A percentile compares a stretch with the other conserved stretches of the same genome.
phyloP scores from a whole-genome alignment of 2,888 invertebrate genomes.

The Lymantria monacha region DNA sequence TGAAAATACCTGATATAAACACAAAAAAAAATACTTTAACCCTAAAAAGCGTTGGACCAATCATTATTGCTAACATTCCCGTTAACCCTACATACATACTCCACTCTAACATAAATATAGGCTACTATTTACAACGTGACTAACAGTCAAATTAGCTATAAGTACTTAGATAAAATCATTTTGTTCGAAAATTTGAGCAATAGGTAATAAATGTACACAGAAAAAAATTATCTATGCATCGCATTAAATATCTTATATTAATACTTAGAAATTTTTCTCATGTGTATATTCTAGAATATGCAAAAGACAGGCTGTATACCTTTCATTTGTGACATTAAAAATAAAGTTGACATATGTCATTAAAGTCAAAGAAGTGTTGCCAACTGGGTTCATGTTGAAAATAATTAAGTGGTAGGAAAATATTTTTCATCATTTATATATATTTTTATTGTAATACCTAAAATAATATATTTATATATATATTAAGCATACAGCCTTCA shows the following conservation, averaged over 20 bases:
- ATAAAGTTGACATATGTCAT: not conserved
- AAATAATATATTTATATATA: slow-evolving; percentile 1
- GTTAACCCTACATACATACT: slow-evolving; percentile 61
- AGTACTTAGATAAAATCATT: slow-evolving; percentile 38
- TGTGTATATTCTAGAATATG: slow-evolving; percentile 11
- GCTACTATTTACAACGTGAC: slow-evolving; percentile 76
- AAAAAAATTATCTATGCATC: slow-evolving; percentile 10
- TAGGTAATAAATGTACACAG: slow-evolving; percentile 6
- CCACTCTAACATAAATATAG: slow-evolving; percentile 62
- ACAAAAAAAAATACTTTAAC: slow-evolving; percentile 26
- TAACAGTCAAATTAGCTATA: slow-evolving; percentile 71
- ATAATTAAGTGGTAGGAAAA: not conserved
- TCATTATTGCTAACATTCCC: slow-evolving; percentile 78
- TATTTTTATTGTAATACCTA: not conserved
- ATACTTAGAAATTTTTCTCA: slow-evolving; percentile 12
- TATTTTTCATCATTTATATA: not conserved
- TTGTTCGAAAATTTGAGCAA: slow-evolving; percentile 47
- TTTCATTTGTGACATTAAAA: not conserved
- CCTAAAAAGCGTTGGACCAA: slow-evolving; percentile 67
- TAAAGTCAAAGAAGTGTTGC: not conserved
- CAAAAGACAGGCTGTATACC: slow-evolving; percentile 17
- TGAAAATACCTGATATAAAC: slow-evolving; percentile 21
- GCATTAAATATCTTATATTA: slow-evolving; percentile 2
- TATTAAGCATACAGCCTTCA: slow-evolving; percentile 20
- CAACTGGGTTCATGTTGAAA: not conserved